Evolutionary conservation across 2,888 invertebrate species (phyloP), one percentile per base, ranked within the genome.

Genomic region (Hypolimnas misippus): DNA sequence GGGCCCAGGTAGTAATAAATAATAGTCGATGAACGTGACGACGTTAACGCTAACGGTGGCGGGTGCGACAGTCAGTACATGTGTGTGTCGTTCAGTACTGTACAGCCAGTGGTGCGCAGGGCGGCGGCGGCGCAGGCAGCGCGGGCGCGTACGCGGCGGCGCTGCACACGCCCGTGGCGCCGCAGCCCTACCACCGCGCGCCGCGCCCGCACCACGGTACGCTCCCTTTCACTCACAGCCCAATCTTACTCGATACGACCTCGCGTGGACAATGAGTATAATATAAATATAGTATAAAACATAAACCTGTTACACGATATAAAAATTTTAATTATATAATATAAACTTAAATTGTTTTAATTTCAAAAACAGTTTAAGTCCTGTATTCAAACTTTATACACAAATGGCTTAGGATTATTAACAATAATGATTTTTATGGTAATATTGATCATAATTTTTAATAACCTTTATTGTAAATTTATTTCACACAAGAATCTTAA

Each of bases 151-250:
- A 93, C 79, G 85, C 81, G 71, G 84, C 88, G 81, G 82, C 93
- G 82, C 92, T 93, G 79, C 93, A 93, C 89, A 93, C 94, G 86
- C 93, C 93, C 78, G 89, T 91, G 84, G 86, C 87, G 76, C 86
- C 89, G 76, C 78, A 83, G 69, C 83, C 92, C 82, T 93, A 89
- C 79, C 87, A 81, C 68, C 89, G 90, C 62, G 74, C 86, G 71
- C 93, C 90, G 76, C 88, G 89, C 75, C 92, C 90, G 78, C 88
- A 83, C n/a, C 80, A 83, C 76, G 87, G 87, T 87, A 76, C 52
- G 62, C 40, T 53, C 51, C 12, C 12, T n/a, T n/a, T 2, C 44
- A 6, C 31, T 31, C 8, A 10, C 42, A 3, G 17, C 1, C 8
- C 0, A 8, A n/a, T n/a, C 38, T n/a, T 38, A 10, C n/a, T 38